Base-by-base conservation (phyloP, 2,888 invertebrate species). In the Eupeodes latifasciatus region DNA sequence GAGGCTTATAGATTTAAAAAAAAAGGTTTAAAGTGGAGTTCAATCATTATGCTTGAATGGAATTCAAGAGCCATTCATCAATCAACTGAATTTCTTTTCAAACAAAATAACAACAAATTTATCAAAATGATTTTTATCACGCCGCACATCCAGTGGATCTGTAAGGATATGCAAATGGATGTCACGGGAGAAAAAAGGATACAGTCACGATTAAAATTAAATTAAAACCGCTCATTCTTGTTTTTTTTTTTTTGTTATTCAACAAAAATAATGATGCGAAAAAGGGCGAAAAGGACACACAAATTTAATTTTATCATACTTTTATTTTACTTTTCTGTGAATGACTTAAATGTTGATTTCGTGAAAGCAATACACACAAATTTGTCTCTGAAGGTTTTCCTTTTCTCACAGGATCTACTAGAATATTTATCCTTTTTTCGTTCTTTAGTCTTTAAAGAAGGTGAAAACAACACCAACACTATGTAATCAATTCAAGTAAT, bases 401-500 rank as follows among this genome's bases (percentile, higher is more conserved):
- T 40, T 36, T 34, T 51, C 5, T 49, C 36, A 12, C 36, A 34
- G 14, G 36, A 53, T 4, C 27, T 27, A 27, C 27, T 27, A 27
- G 27, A 27, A 27, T 27, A 27, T 27, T 27, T 27, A 27, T 27
- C 27, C 27, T 27, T 27, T 19, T 27, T 27, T 27, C 27, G 27
- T 27, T 27, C 27, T 27, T 1, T 19, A 27, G 47, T 16, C 16
- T 19, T 12, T 64, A 44, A 16, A n/a, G 27, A 44, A 59, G n/a
- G 69, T 19, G 67, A 78, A 57, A 61, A 44, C 49, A 61, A 59
- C 19, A 74, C 47, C 67, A 19, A 53, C 78, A 47, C 69, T 61
- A n/a, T 77, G 59, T 71, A 82, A 79, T 79, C 62, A 76, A 76
- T 80, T 87, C 19, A 53, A n/a, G 66, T 76, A 80, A 83, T 83